Conservation (phyloP, 2,888 invertebrate species). For the Euclidia mi region DNA sequence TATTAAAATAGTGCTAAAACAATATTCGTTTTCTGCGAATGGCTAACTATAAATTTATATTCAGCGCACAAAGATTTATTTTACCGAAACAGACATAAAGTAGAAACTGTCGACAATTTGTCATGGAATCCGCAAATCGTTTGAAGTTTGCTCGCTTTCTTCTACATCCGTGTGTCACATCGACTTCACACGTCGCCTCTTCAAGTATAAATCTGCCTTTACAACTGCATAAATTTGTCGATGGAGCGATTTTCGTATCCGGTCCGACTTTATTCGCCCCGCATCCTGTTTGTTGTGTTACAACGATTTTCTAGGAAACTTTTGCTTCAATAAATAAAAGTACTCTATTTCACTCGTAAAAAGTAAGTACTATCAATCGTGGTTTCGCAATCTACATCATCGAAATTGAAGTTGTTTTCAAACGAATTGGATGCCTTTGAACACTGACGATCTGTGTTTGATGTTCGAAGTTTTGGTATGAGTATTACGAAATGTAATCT, state of each 20-base stretch:
- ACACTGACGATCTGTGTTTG: slow-evolving; percentile 28
- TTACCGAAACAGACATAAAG: slow-evolving; percentile 40
- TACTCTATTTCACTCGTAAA: slow-evolving; percentile 54
- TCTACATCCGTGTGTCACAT: slow-evolving; percentile 51
- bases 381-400: slow-evolving; percentile 46
- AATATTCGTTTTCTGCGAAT: slow-evolving; percentile 29
- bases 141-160: slow-evolving; percentile 40
- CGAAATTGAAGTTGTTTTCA: slow-evolving; percentile 36
- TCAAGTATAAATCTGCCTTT: slow-evolving; percentile 83
- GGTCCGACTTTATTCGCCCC: slow-evolving; percentile 75
- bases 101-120: slow-evolving; percentile 40
- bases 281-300: slow-evolving; percentile 77
- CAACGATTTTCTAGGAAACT: slow-evolving; percentile 69
- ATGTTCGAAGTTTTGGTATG: slow-evolving; percentile 26
- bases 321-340: slow-evolving; percentile 57
- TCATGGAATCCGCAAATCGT: slow-evolving; percentile 40
- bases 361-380: slow-evolving; percentile 47
- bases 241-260: slow-evolving; percentile 85
- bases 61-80: slow-evolving; percentile 33
- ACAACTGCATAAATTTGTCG: slow-evolving; percentile 88
- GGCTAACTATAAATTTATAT: slow-evolving; percentile 25
- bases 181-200: slow-evolving; percentile 78
- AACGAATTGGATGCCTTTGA: slow-evolving; percentile 26
- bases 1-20: slow-evolving; percentile 21
- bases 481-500: slow-evolving; percentile 2